Percentiles rank a stretch among this genome's conserved stretches.
phyloP scores from a whole-genome alignment of 2,113 vertebrate genomes.

The Trochalopteron elliotii region DNA sequence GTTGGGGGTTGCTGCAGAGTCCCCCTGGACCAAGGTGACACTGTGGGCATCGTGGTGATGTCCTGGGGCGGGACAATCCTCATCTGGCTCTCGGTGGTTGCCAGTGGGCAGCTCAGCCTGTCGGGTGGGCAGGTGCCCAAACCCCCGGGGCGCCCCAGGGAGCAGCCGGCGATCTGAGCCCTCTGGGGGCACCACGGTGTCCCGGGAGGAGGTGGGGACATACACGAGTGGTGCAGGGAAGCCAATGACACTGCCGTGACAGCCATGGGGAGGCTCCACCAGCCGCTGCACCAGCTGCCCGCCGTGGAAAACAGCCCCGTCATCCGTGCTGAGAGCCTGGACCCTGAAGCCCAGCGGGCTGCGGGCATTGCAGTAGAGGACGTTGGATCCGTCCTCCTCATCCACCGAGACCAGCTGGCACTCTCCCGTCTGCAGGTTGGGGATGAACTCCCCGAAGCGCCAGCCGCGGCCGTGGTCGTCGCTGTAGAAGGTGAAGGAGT shows the following conservation, averaged over 20 bases:
- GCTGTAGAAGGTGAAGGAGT: constrained; percentile 89
- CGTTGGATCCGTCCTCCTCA: constrained; percentile 75
- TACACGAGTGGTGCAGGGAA: constrained; percentile 81
- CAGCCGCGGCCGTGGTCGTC: constrained; percentile 88
- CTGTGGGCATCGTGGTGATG: rapidly evolving
- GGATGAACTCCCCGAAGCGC: constrained; percentile 83
- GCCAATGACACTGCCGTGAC: constrained; percentile 89
- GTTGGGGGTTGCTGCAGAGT: rapidly evolving
- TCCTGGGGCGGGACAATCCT: neutral
- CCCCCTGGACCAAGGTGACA: rapidly evolving
- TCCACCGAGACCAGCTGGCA: constrained; percentile 92
- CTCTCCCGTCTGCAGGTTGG: constrained; percentile 86
- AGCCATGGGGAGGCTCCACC: constrained; percentile 84
- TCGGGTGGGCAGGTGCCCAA: rapidly evolving
- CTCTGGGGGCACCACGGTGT: rapidly evolving
- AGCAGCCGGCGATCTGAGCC: rapidly evolving
- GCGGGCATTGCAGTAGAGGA: constrained; percentile 91
- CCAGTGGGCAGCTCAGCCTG: neutral
- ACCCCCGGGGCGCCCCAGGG: rapidly evolving
- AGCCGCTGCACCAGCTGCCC: constrained; percentile 86
- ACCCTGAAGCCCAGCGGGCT: constrained; percentile 87
- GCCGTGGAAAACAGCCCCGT: constrained; percentile 80
- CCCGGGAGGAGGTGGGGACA: rapidly evolving
- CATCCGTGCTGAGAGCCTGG: constrained; percentile 86
- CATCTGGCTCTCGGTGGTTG: rapidly evolving